Evolutionary conservation across 1,140 invertebrate species (phyloP).

Genomic region (Rhagoletis zephyria): DNA sequence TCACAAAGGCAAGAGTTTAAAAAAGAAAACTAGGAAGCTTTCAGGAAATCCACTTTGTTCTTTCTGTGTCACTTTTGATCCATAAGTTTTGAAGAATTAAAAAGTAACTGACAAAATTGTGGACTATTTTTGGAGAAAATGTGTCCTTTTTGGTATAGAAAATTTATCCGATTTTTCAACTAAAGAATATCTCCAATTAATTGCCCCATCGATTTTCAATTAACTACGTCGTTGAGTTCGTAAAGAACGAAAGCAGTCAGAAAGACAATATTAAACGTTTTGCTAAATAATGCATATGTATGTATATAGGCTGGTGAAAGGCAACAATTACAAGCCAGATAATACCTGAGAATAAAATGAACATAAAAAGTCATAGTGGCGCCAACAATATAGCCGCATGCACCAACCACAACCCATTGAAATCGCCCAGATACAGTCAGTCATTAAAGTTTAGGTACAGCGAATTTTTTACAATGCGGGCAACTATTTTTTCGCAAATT

Average conservation of each 20-base stretch:
- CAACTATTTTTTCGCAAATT: neutral
- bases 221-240: neutral
- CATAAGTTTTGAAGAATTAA: no score
- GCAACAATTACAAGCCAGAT: neutral
- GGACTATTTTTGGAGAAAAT: no score
- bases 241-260: neutral
- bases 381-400: constrained; percentile 42
- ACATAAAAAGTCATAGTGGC: constrained; percentile 5
- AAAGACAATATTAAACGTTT: constrained; percentile 4
- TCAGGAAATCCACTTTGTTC: no score
- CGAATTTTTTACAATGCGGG: no score
- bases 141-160: no score
- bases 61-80: no score
- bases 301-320: neutral
- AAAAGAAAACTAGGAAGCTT: no score
- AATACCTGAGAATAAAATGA: constrained; percentile 34
- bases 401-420: neutral
- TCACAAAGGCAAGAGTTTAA: no score
- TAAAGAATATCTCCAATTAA: neutral
- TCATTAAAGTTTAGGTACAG: no score
- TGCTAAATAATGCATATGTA: neutral
- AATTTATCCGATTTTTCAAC: no score
- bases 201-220: constrained; percentile 18
- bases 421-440: neutral
- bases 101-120: no score